Base-by-base conservation (phyloP, 1,140 invertebrate species). In the Cryptotermes secundus region DNA sequence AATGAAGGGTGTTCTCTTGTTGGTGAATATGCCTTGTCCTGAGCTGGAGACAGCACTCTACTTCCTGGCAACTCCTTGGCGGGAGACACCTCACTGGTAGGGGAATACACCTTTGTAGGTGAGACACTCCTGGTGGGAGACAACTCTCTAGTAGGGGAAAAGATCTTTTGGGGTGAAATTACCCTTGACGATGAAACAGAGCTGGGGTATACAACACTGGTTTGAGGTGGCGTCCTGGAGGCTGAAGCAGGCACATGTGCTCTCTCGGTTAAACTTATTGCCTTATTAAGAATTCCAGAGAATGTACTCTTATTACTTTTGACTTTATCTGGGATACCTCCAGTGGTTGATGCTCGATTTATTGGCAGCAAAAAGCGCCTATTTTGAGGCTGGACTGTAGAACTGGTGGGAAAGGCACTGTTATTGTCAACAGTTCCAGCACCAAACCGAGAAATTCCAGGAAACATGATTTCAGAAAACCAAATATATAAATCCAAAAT, bases 81-180 rank as follows among this genome's bases (percentile, higher is more conserved):
- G 34, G 81, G 81, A 24, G 81, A 82, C 16, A 82, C 42, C 26
- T 53, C 81, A 53, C 81, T 38, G 35, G 45, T 45, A 19, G 81
- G 81, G 81, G 42, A 82, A 10, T n/a, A 82, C 9, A 82, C n/a
- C 81, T 4, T 72, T 31, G 26, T n/a, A 31, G 59, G 59, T 72
- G 59, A 72, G 59, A n/a, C 26, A 72, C 3, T n/a, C 42, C 42
- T 49, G 26, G 26, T 45, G 81, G 81, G 81, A n/a, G 81, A 82
- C 6, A 82, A 14, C 10, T 49, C 81, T 82, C 81, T 24, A 31
- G 45, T 82, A 45, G 81, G 42, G 81, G 81, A 82, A 45, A 82
- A 72, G 26, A 72, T n/a, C 59, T 26, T 72, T 72, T 1, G 4
- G n/a, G 59, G 59, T 72, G 59, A 72, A n/a, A 31, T 4, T 3